Conservation (phyloP, 2,888 invertebrate species). For the Stenichneumon culpator region DNA sequence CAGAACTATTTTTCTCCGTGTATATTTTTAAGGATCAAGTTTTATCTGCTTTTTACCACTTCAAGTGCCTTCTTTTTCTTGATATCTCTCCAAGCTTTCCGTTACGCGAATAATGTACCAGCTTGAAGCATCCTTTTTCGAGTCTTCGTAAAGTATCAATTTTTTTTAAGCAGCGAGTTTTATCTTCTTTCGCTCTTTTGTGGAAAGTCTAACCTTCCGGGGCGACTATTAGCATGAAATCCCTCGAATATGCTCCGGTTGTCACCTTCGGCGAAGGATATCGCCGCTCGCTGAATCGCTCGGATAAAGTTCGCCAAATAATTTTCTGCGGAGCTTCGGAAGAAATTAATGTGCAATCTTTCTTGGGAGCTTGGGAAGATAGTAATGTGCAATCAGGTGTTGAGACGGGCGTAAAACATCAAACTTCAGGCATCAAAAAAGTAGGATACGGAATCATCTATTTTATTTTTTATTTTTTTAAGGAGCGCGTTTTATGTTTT, state of each 20-base stretch:
- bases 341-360: slow-evolving; percentile 33
- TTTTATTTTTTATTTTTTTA: too few species aligned
- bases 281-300: too few species aligned
- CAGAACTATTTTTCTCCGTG: too few species aligned
- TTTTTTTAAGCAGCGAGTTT: not conserved
- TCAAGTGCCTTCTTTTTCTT: too few species aligned
- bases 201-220: too few species aligned
- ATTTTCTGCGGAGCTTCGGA: slow-evolving; percentile 22
- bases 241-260: not conserved
- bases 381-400: slow-evolving; percentile 26
- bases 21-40: too few species aligned
- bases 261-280: not conserved
- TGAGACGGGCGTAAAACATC: not conserved
- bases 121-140: too few species aligned
- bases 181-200: not conserved
- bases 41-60: too few species aligned
- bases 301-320: slow-evolving; percentile 49
- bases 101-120: too few species aligned
- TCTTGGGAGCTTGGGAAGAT: not conserved
- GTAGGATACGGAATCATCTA: not conserved
- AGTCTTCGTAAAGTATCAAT: too few species aligned
- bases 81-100: too few species aligned
- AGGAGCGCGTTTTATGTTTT: too few species aligned
- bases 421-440: not conserved
- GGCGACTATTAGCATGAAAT: not conserved